phyloP scores from a whole-genome alignment of 2,888 invertebrate genomes.

The Xiphydria camelus region DNA sequence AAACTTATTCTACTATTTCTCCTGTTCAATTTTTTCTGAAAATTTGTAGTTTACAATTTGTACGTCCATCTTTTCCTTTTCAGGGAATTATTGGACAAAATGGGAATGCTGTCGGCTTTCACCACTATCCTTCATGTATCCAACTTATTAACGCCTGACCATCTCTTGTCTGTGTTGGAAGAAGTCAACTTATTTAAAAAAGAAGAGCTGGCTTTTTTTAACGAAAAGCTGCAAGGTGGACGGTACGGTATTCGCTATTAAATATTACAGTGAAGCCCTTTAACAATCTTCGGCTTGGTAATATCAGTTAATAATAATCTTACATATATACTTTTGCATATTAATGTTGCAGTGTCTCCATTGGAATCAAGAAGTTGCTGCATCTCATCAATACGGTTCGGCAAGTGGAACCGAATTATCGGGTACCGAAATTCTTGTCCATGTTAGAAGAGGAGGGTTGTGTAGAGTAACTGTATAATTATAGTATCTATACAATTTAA shows the following conservation, averaged over 20 bases:
- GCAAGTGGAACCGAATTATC: conserved; percentile 78
- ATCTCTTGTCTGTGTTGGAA: conserved; percentile 81
- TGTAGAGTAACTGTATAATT: conserved; percentile 60
- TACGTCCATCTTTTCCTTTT: conserved; percentile 18
- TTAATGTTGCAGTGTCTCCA: conserved; percentile 73
- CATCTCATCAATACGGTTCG: conserved; percentile 94
- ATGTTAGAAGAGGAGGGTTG: conserved; percentile 93
- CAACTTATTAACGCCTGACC: conserved; percentile 83
- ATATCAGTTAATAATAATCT: background rate
- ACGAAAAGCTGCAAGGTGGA: conserved; percentile 75
- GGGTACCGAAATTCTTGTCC: conserved; percentile 85
- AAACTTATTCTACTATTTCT: too few relatives aligned
- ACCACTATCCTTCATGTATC: conserved; percentile 91
- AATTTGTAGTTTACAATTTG: background rate
- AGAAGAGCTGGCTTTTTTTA: conserved; percentile 73
- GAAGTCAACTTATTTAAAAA: conserved; percentile 74
- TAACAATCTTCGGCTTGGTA: background rate
- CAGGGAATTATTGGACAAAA: conserved; percentile 91
- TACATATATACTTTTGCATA: background rate
- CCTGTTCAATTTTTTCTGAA: too few relatives aligned
- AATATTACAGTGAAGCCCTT: background rate
- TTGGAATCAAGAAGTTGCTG: conserved; percentile 94
- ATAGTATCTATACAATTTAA: conserved; percentile 12
- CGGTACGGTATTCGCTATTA: too few relatives aligned
- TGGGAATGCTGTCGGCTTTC: conserved; percentile 93